These are phyloP conservation scores for Phyllostomus hastatus DNA, from an alignment of 2,113 vertebrate species.

Conservation along the genomic window DNA sequence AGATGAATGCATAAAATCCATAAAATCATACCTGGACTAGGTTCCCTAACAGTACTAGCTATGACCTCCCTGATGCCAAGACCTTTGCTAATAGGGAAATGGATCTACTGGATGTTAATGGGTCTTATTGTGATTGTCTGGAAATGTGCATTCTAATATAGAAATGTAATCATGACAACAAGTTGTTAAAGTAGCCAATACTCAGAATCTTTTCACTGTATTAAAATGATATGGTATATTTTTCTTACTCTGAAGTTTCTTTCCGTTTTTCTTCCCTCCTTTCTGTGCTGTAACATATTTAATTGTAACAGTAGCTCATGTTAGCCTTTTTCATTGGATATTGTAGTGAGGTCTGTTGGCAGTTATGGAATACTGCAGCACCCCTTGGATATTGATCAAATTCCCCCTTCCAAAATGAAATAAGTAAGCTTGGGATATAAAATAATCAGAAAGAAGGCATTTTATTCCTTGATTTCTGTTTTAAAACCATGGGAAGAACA, in stretches of 20 bases:
- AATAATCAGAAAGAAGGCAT: neutral
- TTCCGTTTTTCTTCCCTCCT: neutral
- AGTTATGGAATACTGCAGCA: neutral
- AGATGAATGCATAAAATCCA: neutral
- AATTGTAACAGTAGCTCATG: neutral
- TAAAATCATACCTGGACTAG: neutral
- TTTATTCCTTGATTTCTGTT: slow-evolving; percentile 10
- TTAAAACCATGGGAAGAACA: neutral
- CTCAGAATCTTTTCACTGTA: neutral
- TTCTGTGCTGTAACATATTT: neutral
- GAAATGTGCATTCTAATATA: slow-evolving; percentile 43
- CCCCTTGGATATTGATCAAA: slow-evolving; percentile 2
- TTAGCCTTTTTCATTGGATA: slow-evolving; percentile 6
- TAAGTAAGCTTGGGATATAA: neutral
- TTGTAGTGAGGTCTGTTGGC: neutral
- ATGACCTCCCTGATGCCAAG: neutral
- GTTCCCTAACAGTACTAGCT: neutral
- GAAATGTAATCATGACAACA: slow-evolving; percentile 38
- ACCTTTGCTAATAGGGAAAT: neutral
- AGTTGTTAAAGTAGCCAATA: slow-evolving; percentile 23
- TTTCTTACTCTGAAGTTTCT: neutral
- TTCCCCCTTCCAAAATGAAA: slow-evolving; percentile 13
- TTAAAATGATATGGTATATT: neutral
- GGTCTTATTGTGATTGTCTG: slow-evolving; percentile 37
- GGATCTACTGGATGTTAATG: slow-evolving; percentile 39